Evolutionary conservation across 1,140 invertebrate species (phyloP).

Genomic region (Cotesia vestalis): DNA sequence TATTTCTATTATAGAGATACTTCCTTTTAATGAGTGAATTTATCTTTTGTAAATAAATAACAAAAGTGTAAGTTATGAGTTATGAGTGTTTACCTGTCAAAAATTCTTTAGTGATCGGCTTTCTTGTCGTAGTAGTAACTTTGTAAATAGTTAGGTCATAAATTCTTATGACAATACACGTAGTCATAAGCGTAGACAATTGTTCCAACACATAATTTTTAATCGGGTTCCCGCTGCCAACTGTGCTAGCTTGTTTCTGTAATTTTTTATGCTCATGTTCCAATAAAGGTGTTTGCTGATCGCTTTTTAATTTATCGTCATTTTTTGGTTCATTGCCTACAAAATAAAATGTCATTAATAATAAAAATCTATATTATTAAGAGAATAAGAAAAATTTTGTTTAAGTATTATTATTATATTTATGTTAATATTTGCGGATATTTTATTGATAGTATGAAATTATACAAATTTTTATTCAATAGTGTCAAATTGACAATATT

Average conservation of each 20-base stretch:
- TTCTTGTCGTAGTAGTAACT: slow-evolving; percentile 80
- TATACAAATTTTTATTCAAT: too few relatives aligned
- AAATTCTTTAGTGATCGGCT: slow-evolving; percentile 79
- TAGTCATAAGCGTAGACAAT: slow-evolving; percentile 88
- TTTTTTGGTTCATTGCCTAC: too few relatives aligned
- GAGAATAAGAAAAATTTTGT: too few relatives aligned
- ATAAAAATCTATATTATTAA: too few relatives aligned
- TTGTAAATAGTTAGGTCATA: slow-evolving; percentile 88
- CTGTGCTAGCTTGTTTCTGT: slow-evolving; percentile 47
- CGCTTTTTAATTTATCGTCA: too few relatives aligned
- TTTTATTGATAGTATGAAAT: too few relatives aligned
- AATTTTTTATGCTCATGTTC: slow-evolving; percentile 9
- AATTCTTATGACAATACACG: slow-evolving; percentile 88
- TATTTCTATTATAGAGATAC: too few relatives aligned
- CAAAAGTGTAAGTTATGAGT: neutral
- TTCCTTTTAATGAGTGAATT: too few relatives aligned
- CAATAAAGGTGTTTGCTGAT: slow-evolving; percentile 11
- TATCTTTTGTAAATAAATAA: slow-evolving; percentile 13
- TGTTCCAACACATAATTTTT: slow-evolving; percentile 77
- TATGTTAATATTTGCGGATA: too few relatives aligned
- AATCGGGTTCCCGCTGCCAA: slow-evolving; percentile 64
- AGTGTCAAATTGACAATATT: too few relatives aligned
- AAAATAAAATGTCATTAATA: too few relatives aligned
- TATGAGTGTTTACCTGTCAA: slow-evolving; percentile 72
- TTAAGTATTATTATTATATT: too few relatives aligned